Base-by-base conservation (phyloP, 2,888 invertebrate genomes). In the Pristionchus japonicus region DNA sequence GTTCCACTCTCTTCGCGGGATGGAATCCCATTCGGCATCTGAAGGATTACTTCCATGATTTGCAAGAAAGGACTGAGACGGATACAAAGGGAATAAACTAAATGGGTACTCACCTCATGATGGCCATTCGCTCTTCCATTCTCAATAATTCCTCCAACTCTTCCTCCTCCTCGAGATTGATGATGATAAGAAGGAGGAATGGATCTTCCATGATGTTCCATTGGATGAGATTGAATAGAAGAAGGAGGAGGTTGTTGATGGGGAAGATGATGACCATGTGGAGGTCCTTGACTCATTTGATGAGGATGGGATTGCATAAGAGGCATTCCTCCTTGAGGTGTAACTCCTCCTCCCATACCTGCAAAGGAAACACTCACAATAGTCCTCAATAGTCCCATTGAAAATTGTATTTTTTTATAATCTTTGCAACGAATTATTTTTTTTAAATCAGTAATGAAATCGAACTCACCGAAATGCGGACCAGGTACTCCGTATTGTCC, bases 111-210 rank as follows among this genome's bases (percentile, higher is more conserved):
- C 20, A n/a, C 74, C 74, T 74, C 61, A 23, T 23, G 40, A 84
- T 84, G 84, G 11, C 84, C 84, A 84, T 84, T 84, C 6, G 52
- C 40, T 37, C 84, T 34, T 40, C 84, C 84, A 84, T 84, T 84
- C 61, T 84, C 61, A 20, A 57, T 61, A 11, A 17, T 15, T 57
- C 61, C n/a, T 40, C 37, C 43, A 7, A 20, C 61, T 40, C 61
- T 37, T 40, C 61, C 47, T 82, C 82, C 61, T 43, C 84, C 61
- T 61, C 84, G 23, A 3, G 27, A 47, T 84, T n/a, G 13, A 61
- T 31, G 74, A 40, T 74, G 37, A 40, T 40, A 40, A 20, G 74
- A 74, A 34, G 74, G 74, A 74, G 40, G 40, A 13, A 74, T 23
- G 23, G 74, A 3, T 37, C 40, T 40, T 40, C 34, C 23, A 40